A percentile compares a stretch with the other conserved stretches of the same genome.
Conservation (phyloP, 1,140 invertebrate species). For the Drosophila obscura region DNA sequence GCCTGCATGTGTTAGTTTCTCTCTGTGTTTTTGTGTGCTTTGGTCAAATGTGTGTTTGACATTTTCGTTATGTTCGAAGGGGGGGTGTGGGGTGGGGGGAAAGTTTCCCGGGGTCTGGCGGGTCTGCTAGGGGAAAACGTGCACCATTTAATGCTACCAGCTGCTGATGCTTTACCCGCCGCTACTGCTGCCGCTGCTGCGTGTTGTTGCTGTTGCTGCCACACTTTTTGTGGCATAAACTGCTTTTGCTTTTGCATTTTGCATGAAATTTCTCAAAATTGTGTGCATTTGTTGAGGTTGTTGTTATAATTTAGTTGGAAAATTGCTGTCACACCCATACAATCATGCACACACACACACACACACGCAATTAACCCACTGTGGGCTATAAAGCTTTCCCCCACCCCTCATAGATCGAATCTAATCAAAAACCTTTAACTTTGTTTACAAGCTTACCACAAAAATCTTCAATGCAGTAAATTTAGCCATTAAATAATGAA, state of each 20-base stretch:
- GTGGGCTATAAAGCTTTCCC: background rate
- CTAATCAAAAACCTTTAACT: background rate
- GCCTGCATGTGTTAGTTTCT: background rate
- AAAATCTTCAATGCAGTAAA: no score
- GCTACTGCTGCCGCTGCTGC: conserved; percentile 36
- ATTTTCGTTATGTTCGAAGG: conserved; percentile 74
- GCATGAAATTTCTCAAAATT: conserved; percentile 78
- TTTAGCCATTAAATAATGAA: no score
- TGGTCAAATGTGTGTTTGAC: conserved; percentile 79
- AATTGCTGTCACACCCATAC: conserved; percentile 63
- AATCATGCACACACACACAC: conserved; percentile 7
- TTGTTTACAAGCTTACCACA: background rate
- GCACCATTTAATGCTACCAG: conserved; percentile 71
- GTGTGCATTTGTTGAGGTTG: conserved; percentile 73
- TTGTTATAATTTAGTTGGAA: conserved; percentile 78
- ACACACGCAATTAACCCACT: conserved; percentile 63
- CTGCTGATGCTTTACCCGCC: conserved; percentile 23
- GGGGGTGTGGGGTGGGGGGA: background rate
- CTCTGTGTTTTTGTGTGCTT: background rate
- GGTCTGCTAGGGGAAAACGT: conserved; percentile 39
- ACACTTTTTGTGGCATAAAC: conserved; percentile 33
- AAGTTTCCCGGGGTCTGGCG: background rate
- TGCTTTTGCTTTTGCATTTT: conserved; percentile 70
- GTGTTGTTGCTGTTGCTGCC: conserved; percentile 20
- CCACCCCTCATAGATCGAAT: background rate